Conservation (phyloP, 2,113 vertebrate species). For the Myxocyprinus asiaticus region DNA sequence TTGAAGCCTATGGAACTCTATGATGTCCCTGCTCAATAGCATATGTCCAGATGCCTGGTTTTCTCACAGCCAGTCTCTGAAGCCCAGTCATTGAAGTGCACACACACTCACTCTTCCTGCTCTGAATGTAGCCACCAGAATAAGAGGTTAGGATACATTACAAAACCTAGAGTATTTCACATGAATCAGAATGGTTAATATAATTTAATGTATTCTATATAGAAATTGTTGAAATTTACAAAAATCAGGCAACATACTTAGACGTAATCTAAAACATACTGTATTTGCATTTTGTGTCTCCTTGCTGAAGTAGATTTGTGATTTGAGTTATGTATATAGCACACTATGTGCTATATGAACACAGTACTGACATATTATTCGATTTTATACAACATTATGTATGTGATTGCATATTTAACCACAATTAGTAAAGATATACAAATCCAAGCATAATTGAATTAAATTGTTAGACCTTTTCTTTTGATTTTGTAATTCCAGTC, state of each 20-base stretch:
- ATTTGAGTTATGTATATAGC: too few relatives aligned
- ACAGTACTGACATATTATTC: not conserved
- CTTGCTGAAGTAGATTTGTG: too few relatives aligned
- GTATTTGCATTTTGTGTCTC: too few relatives aligned
- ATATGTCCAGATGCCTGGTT: conserved; percentile 29
- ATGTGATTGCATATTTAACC: not conserved
- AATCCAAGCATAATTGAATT: not conserved
- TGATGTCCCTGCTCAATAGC: conserved; percentile 65
- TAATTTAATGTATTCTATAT: not conserved
- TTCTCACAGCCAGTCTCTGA: conserved; percentile 52
- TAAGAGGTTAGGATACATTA: conserved; percentile 66
- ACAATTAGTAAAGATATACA: too few relatives aligned
- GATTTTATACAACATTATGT: not conserved
- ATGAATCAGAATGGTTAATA: not conserved
- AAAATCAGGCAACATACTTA: too few relatives aligned
- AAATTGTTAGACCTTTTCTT: not conserved
- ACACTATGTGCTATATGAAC: too few relatives aligned
- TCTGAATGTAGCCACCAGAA: conserved; percentile 75
- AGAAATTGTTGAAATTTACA: too few relatives aligned
- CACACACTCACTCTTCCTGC: conserved; percentile 67
- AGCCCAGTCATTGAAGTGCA: conserved; percentile 72
- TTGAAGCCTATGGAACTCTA: not conserved
- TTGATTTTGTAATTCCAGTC: not conserved
- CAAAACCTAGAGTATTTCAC: not conserved
- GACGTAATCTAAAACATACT: too few relatives aligned